Conservation (phyloP, 2,797 vertebrate genomes). For the Sarcophilus harrisii region DNA sequence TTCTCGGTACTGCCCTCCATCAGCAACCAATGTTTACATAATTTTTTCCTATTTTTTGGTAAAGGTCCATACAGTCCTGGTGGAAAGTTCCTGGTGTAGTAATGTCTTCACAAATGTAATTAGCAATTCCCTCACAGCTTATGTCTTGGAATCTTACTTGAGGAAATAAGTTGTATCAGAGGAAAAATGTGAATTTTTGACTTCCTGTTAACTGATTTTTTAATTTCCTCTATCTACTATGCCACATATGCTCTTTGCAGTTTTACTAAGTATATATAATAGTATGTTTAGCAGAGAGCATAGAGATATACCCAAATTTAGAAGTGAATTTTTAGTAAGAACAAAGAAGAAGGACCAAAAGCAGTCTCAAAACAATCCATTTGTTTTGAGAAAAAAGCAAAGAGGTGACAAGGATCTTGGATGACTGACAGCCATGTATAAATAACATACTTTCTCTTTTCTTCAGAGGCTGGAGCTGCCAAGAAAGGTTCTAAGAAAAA, state of each 20-base stretch:
- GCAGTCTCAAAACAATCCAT: background rate
- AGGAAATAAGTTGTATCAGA: background rate
- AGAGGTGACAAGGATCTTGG: background rate
- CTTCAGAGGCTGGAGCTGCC: conserved; percentile 58
- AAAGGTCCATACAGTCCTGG: background rate
- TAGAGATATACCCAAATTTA: conserved; percentile 30
- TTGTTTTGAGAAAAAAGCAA: background rate
- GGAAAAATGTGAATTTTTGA: background rate
- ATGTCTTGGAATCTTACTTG: background rate
- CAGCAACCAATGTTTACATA: background rate
- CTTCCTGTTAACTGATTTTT: background rate
- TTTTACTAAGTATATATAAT: background rate
- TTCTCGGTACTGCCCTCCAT: background rate
- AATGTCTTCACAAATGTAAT: background rate
- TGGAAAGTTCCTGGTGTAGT: background rate
- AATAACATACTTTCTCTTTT: conserved; percentile 12
- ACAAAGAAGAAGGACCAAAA: background rate
- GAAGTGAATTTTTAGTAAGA: background rate
- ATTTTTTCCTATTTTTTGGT: background rate
- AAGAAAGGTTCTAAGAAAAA: conserved; percentile 85
- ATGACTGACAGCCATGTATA: background rate
- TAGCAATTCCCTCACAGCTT: background rate
- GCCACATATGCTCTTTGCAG: background rate
- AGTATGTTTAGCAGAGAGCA: background rate
- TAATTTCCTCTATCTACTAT: background rate